Base-by-base conservation (phyloP, 2,888 invertebrate genomes). In the Carpatolechia fugitivella region DNA sequence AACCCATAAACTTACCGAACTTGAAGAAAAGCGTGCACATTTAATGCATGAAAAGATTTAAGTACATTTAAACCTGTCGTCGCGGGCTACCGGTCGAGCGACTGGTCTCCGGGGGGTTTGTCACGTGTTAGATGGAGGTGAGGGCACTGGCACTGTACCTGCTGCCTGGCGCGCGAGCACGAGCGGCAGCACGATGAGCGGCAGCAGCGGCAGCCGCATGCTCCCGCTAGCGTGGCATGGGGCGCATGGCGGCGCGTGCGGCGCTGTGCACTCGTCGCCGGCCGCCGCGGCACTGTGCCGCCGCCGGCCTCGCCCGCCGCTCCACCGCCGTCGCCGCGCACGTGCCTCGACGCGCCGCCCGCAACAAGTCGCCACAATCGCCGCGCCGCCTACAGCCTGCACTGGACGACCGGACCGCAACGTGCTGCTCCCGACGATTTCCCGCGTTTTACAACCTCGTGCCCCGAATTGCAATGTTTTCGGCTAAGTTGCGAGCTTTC, bases 121-220 rank as follows among this genome's bases (percentile, higher is more conserved):
- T 72, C 70, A 72, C 70, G 66, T 66, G 62, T 71, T 69, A 75
- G 74, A 64, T 63, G 60, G 64, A 72, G 71, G 72, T 70, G 61
- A 29, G 35, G 29, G 10, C 58, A 56, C 57, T 54, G 52, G 46
- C 18, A 33, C 18, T 33, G 33, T 52, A 89, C 89, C 89, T 84
- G 85, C 82, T 75, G 85, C 85, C 79, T 87, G 87, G 77, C 81
- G 83, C 80, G 80, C 83, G 69, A 88, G 85, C 78, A 86, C 78
- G 80, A 90, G 85, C 81, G 85, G 84, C 84, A 87, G 82, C 80
- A 85, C 80, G 73, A 87, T 80, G 75, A 88, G 82, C 82, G 87
- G 86, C 85, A 87, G 84, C 79, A 87, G 73, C 70, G 82, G 85
- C 82, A 85, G 82, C 83, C 85, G 89, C 89, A 89, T 88, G 85